A percentile compares a stretch with the other conserved stretches of the same genome.
phyloP scores from a whole-genome alignment of 2,113 vertebrate species.

The Anhinga rufa region DNA sequence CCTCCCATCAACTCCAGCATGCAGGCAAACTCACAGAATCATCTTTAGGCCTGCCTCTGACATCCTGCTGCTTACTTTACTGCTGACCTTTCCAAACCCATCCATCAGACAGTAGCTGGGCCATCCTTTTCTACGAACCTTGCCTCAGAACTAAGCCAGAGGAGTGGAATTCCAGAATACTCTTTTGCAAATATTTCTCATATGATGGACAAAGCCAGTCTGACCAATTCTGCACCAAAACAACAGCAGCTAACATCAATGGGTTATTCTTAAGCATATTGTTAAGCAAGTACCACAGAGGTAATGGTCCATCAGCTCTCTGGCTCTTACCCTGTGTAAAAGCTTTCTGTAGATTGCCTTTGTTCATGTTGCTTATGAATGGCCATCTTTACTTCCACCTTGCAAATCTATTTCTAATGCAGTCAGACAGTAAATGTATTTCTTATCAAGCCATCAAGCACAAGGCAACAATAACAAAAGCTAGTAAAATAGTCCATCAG shows the following conservation, averaged over 20 bases:
- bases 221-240: background rate
- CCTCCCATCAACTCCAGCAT: background rate
- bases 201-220: background rate
- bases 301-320: background rate
- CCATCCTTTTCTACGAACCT: background rate
- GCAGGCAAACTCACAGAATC: rapidly evolving
- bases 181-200: background rate
- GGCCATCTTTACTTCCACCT: background rate
- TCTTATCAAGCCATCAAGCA: background rate
- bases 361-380: background rate
- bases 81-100: background rate
- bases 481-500: background rate
- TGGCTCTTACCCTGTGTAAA: background rate
- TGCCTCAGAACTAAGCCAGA: background rate
- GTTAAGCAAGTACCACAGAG: background rate
- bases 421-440: background rate
- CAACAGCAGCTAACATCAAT: background rate
- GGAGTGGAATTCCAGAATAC: background rate
- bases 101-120: background rate
- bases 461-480: background rate
- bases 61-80: background rate
- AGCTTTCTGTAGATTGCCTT: background rate
- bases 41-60: background rate
- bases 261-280: background rate
- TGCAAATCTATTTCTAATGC: background rate